These are phyloP conservation scores for Drosophila lowei DNA, from an alignment of 1,140 invertebrate genomes.

Conservation along the genomic window DNA sequence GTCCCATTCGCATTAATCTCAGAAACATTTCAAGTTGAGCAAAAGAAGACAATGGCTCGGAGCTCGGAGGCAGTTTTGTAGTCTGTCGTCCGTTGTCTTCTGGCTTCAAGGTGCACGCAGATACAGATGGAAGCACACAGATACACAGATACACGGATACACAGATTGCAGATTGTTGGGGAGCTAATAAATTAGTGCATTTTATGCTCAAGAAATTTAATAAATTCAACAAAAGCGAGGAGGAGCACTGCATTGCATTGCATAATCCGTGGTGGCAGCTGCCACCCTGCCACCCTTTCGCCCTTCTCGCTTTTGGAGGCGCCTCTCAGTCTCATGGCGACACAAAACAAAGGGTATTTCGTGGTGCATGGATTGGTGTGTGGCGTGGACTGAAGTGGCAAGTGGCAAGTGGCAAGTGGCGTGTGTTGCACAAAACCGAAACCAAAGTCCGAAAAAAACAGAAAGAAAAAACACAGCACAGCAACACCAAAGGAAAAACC, in stretches of 20 bases:
- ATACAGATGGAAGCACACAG: conserved; percentile 17
- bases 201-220: conserved; percentile 65
- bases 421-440: conserved; percentile 59
- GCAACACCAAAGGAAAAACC: conserved; percentile 33
- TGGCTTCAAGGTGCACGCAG: conserved; percentile 29
- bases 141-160: conserved; percentile 1
- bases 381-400: conserved; percentile 25
- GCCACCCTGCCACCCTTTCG: too few relatives aligned
- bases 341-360: conserved; percentile 16
- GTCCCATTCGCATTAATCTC: conserved; percentile 47
- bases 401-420: conserved; percentile 41
- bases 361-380: neutral
- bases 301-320: conserved; percentile 30
- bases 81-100: conserved; percentile 12
- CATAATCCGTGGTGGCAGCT: neutral
- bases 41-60: conserved; percentile 44
- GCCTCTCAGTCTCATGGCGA: conserved; percentile 49
- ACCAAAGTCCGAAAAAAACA: conserved; percentile 50
- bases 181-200: conserved; percentile 63
- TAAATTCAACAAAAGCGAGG: conserved; percentile 53
- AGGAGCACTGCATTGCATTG: too few relatives aligned
- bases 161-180: conserved; percentile 49
- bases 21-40: conserved; percentile 33
- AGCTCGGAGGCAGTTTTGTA: conserved; percentile 25
- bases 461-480: neutral